These are phyloP conservation scores for Lepidonotus clava DNA, from an alignment of 2,888 invertebrate genomes.

Conservation along the genomic window DNA sequence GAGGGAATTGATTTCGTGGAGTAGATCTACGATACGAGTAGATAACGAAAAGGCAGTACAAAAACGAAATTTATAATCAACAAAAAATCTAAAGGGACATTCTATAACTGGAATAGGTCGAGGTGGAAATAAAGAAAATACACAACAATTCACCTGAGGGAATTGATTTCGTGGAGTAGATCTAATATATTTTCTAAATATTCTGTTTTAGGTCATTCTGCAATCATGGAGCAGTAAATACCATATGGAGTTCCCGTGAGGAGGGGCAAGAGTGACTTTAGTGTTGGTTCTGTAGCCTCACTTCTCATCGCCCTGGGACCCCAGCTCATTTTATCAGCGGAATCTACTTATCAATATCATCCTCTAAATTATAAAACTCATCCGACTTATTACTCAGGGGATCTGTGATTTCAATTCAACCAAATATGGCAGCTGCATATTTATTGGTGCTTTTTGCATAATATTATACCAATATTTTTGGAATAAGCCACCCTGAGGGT, in stretches of 20 bases:
- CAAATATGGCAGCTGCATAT: constrained; percentile 5
- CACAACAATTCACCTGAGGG: background rate
- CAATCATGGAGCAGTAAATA: constrained; percentile 34
- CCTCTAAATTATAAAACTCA: background rate
- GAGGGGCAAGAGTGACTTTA: constrained; percentile 23
- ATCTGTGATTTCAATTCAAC: background rate
- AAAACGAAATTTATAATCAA: background rate
- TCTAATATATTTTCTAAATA: background rate
- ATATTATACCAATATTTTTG: too few species aligned
- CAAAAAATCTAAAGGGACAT: too few species aligned
- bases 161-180: background rate
- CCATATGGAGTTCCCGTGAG: background rate
- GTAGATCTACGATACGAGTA: background rate
- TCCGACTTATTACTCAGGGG: background rate
- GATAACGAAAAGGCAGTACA: too few species aligned
- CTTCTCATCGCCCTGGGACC: constrained; percentile 32
- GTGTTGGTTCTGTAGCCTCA: background rate
- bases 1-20: background rate
- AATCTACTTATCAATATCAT: too few species aligned
- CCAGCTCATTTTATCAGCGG: background rate
- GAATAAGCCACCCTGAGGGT: background rate
- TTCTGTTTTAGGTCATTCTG: background rate
- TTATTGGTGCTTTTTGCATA: too few species aligned
- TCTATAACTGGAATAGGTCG: too few species aligned
- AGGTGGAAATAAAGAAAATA: too few species aligned